Base-by-base conservation (phyloP, 1,140 invertebrate species). In the Caenorhabditis remanei region DNA sequence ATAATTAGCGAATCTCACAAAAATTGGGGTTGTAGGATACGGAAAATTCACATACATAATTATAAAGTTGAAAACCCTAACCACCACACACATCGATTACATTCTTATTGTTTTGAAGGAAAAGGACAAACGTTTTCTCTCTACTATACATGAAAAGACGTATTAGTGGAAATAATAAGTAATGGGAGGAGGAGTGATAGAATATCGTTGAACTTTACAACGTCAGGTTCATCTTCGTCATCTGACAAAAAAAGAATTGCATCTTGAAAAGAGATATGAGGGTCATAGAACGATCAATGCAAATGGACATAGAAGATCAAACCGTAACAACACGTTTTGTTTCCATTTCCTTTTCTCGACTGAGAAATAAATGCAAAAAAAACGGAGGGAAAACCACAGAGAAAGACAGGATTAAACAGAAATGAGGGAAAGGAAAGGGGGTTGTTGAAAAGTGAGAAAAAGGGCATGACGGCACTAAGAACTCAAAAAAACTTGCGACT, bases 261-360 rank as follows among this genome's bases (percentile, higher is more conserved):
- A 79, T 50, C 71, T 79, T 79, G n/a, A 50, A 48, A 50, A 9
- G 40, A 79, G 11, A 53, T 13, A 79, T 50, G 21, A 50, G 61
- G 71, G 46, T 79, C 71, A 79, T 53, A 79, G 71, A 79, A 79
- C 71, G 71, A 50, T 79, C 71, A 79, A 79, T 1, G n/a, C 71
- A 79, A 43, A 50, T 53, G 53, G 46, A 79, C n/a, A 79, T 46
- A 71, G 40, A 79, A 79, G 46, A 79, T 79, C 43, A 79, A 79
- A 50, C 71, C 19, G 9, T 79, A 50, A 50, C 41, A 71, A 32
- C 32, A 32, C 32, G 32, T 32, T 32, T 1, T 14, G n/a, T 43
- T 46, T 40, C 40, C 56, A 2, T 13, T 53, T 4, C 50, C 1
- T 13, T 58, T n/a, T 65, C 9, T 32, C 32, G 32, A 32, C 32